Evolutionary conservation across 2,113 vertebrate genomes (phyloP).

Genomic region (Gallinago media): DNA sequence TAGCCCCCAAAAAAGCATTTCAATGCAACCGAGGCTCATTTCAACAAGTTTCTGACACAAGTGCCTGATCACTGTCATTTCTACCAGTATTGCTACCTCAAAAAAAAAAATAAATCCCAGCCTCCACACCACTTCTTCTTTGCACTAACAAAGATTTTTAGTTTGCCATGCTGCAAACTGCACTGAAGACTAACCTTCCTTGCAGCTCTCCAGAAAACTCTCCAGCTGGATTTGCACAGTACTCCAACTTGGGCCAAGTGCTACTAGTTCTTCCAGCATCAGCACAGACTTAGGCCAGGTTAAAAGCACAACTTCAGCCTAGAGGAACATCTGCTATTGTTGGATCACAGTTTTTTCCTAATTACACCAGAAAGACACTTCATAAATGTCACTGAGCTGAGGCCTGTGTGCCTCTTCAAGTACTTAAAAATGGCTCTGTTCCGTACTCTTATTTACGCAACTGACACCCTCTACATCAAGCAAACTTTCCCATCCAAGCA

Average conservation of each 20-base stretch:
- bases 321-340: background rate
- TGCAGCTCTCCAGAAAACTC: background rate
- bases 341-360: slow-evolving; percentile 1
- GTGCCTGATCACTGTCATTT: background rate
- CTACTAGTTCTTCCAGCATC: background rate
- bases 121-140: background rate
- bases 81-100: background rate
- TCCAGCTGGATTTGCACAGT: background rate
- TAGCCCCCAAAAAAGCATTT: background rate
- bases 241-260: background rate
- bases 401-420: background rate
- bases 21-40: background rate
- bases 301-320: slow-evolving; percentile 31
- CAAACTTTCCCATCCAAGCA: background rate
- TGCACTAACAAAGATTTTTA: background rate
- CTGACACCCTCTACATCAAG: background rate
- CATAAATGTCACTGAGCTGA: background rate
- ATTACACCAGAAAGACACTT: background rate
- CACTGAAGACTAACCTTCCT: background rate
- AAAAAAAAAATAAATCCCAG: background rate
- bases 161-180: background rate
- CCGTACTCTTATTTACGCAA: background rate
- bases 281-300: background rate
- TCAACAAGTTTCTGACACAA: background rate
- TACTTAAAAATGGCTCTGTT: background rate